phyloP scores from a whole-genome alignment of 2,113 vertebrate genomes.

The Oryzias curvinotus region DNA sequence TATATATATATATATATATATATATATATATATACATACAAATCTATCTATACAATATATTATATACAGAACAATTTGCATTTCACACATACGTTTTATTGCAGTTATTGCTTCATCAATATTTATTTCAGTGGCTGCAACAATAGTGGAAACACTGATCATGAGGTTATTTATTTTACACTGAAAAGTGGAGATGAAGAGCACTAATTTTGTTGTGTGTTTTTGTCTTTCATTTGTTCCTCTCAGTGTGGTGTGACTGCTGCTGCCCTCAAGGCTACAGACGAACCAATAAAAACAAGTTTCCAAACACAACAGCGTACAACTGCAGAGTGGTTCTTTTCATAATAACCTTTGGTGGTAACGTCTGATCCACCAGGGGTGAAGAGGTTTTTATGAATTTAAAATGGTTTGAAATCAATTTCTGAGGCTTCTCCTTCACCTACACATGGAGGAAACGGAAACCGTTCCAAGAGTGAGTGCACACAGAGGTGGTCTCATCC shows the following conservation, averaged over 20 bases:
- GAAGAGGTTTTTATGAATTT: too few relatives aligned
- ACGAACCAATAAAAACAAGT: slow-evolving; percentile 73
- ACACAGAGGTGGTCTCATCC: too few relatives aligned
- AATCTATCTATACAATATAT: slow-evolving; percentile 75
- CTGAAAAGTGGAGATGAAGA: slow-evolving; percentile 53
- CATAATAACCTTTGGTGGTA: rapidly evolving
- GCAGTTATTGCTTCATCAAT: slow-evolving; percentile 63
- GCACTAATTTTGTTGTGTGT: slow-evolving; percentile 47
- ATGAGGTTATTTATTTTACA: slow-evolving; percentile 74
- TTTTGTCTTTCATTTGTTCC: slow-evolving; percentile 56
- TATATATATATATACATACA: slow-evolving; percentile 69
- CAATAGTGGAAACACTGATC: slow-evolving; percentile 32
- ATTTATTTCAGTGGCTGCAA: slow-evolving; percentile 76
- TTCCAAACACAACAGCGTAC: slow-evolving; percentile 47
- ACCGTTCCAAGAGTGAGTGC: too few relatives aligned
- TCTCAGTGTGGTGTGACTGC: slow-evolving; percentile 64
- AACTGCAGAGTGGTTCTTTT: slow-evolving; percentile 11
- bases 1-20: slow-evolving; percentile 65
- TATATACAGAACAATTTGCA: slow-evolving; percentile 73
- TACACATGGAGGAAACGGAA: too few relatives aligned
- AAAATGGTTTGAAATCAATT: too few relatives aligned
- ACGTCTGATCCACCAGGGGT: not conserved
- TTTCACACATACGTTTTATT: slow-evolving; percentile 71
- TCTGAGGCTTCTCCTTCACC: too few relatives aligned
- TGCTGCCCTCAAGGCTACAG: slow-evolving; percentile 63